These are phyloP conservation scores for Nebria ingens DNA, from an alignment of 1,140 invertebrate genomes.

Conservation along the genomic window DNA sequence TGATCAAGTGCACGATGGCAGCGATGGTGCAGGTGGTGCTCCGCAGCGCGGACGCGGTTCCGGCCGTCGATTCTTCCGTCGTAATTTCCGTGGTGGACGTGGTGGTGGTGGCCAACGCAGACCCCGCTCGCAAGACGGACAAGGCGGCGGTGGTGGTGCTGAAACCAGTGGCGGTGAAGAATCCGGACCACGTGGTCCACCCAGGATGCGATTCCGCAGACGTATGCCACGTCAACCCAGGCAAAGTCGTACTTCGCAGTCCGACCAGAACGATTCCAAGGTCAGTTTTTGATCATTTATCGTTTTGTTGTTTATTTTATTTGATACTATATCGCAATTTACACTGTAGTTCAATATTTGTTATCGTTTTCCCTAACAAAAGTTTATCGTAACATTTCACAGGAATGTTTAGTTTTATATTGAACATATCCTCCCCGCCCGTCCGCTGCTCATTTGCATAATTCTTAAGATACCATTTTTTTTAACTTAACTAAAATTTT, in stretches of 20 bases:
- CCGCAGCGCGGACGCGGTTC: slow-evolving; percentile 31
- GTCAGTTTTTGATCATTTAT: too few species aligned
- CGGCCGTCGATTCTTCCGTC: slow-evolving; percentile 49
- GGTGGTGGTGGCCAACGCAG: slow-evolving; percentile 39
- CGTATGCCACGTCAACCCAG: slow-evolving; percentile 26
- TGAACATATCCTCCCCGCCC: too few species aligned
- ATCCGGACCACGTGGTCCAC: slow-evolving; percentile 26
- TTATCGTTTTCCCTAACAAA: too few species aligned
- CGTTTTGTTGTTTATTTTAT: too few species aligned
- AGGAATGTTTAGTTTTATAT: too few species aligned
- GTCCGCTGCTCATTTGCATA: too few species aligned
- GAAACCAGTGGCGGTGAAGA: slow-evolving; percentile 20
- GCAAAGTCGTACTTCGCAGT: slow-evolving; percentile 28
- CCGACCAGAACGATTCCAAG: slow-evolving; percentile 25
- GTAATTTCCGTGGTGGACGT: slow-evolving; percentile 47
- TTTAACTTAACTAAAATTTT: too few species aligned
- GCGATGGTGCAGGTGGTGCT: slow-evolving; percentile 32
- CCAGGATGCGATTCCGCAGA: slow-evolving; percentile 28
- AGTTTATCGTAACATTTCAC: too few species aligned
- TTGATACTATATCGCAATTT: too few species aligned
- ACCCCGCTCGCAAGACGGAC: slow-evolving; percentile 46
- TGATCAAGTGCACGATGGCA: slow-evolving; percentile 23
- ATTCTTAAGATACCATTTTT: too few species aligned
- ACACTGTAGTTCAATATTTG: too few species aligned
- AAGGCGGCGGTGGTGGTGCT: slow-evolving; percentile 31